phyloP scores from a whole-genome alignment of 2,888 invertebrate species.

The Pteria penguin region DNA sequence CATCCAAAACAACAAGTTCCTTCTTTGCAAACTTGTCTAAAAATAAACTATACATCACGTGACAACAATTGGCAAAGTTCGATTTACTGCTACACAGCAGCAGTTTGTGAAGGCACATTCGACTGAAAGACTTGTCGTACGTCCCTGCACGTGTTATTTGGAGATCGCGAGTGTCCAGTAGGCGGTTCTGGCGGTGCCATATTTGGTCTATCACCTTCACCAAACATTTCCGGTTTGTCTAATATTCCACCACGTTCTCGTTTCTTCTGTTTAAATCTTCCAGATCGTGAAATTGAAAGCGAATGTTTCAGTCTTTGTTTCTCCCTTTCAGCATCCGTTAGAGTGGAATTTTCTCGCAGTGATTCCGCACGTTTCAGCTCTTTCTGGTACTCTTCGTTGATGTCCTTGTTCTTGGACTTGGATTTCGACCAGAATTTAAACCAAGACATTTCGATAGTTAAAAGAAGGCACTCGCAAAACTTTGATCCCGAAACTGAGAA shows the following conservation, averaged over 20 bases:
- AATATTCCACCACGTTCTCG: constrained; percentile 66
- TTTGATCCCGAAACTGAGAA: too few species aligned
- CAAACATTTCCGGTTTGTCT: constrained; percentile 67
- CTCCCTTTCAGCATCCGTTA: constrained; percentile 63
- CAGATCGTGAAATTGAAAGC: constrained; percentile 73
- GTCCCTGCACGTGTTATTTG: constrained; percentile 39
- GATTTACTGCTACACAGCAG: constrained; percentile 18
- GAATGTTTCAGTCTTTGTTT: constrained; percentile 66
- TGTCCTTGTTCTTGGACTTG: constrained; percentile 53
- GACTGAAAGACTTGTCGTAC: constrained; percentile 33
- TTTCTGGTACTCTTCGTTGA: constrained; percentile 51
- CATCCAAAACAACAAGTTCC: too few species aligned
- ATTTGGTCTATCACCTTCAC: constrained; percentile 26
- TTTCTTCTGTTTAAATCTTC: constrained; percentile 71
- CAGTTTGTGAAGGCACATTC: background rate
- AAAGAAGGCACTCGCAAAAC: background rate
- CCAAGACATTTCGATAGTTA: constrained; percentile 55
- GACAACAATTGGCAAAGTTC: too few species aligned
- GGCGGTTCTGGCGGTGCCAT: constrained; percentile 21
- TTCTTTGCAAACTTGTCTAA: too few species aligned
- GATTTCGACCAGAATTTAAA: constrained; percentile 59
- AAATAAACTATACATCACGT: too few species aligned
- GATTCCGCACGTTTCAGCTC: constrained; percentile 56
- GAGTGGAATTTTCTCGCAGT: constrained; percentile 46
- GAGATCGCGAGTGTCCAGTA: constrained; percentile 35